Base-by-base conservation (phyloP, 2,888 invertebrate genomes). In the Drosophila peninsularis region DNA sequence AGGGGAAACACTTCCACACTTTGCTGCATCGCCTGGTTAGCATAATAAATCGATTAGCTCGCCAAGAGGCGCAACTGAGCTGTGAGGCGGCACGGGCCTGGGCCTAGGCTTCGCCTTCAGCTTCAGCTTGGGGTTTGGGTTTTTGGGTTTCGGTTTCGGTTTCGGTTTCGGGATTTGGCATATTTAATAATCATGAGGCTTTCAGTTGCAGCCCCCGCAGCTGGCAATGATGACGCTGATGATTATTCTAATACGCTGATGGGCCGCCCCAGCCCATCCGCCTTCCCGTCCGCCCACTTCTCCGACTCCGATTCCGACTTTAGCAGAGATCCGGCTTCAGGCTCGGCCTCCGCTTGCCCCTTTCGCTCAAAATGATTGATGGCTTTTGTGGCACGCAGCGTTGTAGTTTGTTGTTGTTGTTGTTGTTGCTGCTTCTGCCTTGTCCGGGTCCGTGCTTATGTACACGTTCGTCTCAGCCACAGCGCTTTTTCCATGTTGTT, bases 21-120 rank as follows among this genome's bases (percentile, higher is more conserved):
- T 82, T 78, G 64, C 87, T 83, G 87, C 90, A 80, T 75, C 87
- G 89, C 75, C 85, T 86, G 89, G 89, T 90, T 85, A 83, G 85
- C 89, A 88, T 88, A 85, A 90, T 85, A 90, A 90, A 85, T 85
- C 85, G 85, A 85, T 85, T 88, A 90, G 89, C 84, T 80, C 54
- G 52, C 52, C 68, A 62, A 58, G 63, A 63, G 80, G 45, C 58
- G 60, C 36, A 53, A 30, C 42, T 32, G 21, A 45, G 53, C 53
- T 37, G 17, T 37, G 32, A 21, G 53, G 53, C 9, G 11, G 10
- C 41, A 21, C 19, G 41, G 47, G 24, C 34, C 39, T 54, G 19
- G 67, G 21, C 55, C 30, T 54, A 19, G 67, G 17, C 52, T 64
- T 69, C 75, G 67, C 57, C 56, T 61, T 68, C 70, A 58, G 70